Evolutionary conservation across 53 echinoderm and acorn worm genomes (phyloP).

Genomic region (Patiria pectinifera): DNA sequence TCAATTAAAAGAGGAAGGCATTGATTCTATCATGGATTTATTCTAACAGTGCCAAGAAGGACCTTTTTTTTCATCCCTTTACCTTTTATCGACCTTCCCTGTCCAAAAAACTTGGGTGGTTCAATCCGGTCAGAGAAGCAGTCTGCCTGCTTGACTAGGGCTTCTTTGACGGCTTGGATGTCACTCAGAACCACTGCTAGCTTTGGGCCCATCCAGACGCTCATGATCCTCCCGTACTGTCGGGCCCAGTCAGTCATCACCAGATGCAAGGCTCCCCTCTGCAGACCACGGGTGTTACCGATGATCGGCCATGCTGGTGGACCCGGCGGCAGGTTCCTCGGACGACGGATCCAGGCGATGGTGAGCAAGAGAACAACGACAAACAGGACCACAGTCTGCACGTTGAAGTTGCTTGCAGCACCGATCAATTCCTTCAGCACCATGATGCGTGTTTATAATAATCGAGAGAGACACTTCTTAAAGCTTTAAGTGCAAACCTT

Average conservation of each 20-base stretch:
- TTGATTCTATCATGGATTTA: too few species aligned
- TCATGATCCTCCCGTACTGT: slow-evolving; percentile 14
- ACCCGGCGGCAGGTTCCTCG: slow-evolving; percentile 36
- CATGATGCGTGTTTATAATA: neutral
- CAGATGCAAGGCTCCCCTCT: neutral
- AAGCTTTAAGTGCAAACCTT: too few species aligned
- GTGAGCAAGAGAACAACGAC: slow-evolving; percentile 10
- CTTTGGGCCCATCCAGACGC: slow-evolving; percentile 3
- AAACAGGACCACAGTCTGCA: neutral
- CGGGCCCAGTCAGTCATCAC: slow-evolving; percentile 9
- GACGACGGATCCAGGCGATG: slow-evolving; percentile 27
- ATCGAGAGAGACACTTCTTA: neutral
- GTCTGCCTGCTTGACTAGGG: slow-evolving; percentile 60
- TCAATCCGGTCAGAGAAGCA: slow-evolving; percentile 32
- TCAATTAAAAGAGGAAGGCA: too few species aligned
- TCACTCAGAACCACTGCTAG: slow-evolving; percentile 58
- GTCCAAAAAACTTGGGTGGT: neutral
- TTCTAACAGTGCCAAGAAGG: too few species aligned
- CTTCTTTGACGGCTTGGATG: slow-evolving; percentile 45
- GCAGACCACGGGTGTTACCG: neutral
- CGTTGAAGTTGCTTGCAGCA: neutral
- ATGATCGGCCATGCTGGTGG: slow-evolving; percentile 27
- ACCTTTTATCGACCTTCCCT: too few species aligned
- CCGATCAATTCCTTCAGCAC: neutral
- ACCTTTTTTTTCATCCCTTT: too few species aligned